phyloP scores from a whole-genome alignment of 1,140 invertebrate genomes.

The Andricus grossulariae region DNA sequence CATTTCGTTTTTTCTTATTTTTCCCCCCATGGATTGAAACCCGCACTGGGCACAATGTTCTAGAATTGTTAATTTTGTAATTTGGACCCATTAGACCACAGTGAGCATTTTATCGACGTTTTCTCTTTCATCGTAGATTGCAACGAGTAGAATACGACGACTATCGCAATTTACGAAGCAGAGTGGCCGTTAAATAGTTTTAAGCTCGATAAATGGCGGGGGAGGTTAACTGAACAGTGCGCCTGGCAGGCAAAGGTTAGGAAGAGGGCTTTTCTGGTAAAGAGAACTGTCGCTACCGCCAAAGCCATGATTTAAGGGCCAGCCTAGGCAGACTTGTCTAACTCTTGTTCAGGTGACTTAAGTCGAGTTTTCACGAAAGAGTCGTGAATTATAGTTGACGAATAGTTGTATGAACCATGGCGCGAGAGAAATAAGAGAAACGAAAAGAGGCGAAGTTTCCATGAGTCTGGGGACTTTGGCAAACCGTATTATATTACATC shows the following conservation, averaged over 20 bases:
- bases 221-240: slow-evolving; percentile 16
- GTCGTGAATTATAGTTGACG: slow-evolving; percentile 25
- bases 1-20: too few species aligned
- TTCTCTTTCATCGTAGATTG: slow-evolving; percentile 23
- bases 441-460: slow-evolving; percentile 4
- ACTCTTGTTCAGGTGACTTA: slow-evolving; percentile 27
- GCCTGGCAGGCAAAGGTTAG: slow-evolving; percentile 18
- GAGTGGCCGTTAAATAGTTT: slow-evolving; percentile 65
- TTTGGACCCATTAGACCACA: slow-evolving; percentile 17
- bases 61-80: too few species aligned
- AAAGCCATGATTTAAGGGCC: neutral
- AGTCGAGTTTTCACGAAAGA: neutral
- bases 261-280: neutral
- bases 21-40: too few species aligned
- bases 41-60: too few species aligned
- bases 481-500: slow-evolving; percentile 23
- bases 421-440: slow-evolving; percentile 15
- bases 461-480: slow-evolving; percentile 15
- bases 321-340: slow-evolving; percentile 3
- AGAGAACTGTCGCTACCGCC: slow-evolving; percentile 4
- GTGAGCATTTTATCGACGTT: slow-evolving; percentile 10
- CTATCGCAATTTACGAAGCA: slow-evolving; percentile 66
- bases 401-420: slow-evolving; percentile 5
- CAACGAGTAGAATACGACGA: slow-evolving; percentile 39
- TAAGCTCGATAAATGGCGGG: slow-evolving; percentile 65